Conservation (phyloP, 2,797 vertebrate species). For the Poecilia wingei region DNA sequence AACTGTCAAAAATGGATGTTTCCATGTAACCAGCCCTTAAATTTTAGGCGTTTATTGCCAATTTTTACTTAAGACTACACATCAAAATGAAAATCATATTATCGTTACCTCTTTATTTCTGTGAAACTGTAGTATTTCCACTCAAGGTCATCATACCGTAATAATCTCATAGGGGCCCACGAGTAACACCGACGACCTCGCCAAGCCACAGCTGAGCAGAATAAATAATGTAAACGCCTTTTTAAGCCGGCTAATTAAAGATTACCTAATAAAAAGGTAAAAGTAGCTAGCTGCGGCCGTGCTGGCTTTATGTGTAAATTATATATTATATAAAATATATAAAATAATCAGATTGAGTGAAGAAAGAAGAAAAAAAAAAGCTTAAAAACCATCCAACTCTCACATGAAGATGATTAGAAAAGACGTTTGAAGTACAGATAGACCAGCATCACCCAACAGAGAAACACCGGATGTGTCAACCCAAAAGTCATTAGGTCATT, state of each 20-base stretch:
- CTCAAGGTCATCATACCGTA: neutral
- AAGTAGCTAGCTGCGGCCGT: neutral
- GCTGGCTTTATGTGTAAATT: neutral
- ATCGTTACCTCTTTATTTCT: neutral
- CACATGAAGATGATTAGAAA: neutral
- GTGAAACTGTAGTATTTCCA: neutral
- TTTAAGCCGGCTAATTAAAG: neutral
- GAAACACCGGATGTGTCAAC: neutral
- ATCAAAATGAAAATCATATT: neutral
- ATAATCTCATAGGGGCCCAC: neutral
- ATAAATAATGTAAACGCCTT: neutral
- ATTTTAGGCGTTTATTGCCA: neutral
- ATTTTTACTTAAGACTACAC: neutral
- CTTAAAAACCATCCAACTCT: neutral
- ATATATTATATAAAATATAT: neutral
- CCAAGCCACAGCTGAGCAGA: neutral
- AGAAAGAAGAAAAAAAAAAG: neutral
- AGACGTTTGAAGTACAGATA: neutral
- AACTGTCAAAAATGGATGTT: neutral
- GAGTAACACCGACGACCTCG: neutral
- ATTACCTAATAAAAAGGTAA: neutral
- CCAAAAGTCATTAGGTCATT: neutral
- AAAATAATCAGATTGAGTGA: neutral
- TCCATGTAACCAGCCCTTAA: neutral
- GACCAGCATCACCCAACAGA: neutral